phyloP scores from a whole-genome alignment of 1,140 invertebrate genomes.

The Brachionus sp. region DNA sequence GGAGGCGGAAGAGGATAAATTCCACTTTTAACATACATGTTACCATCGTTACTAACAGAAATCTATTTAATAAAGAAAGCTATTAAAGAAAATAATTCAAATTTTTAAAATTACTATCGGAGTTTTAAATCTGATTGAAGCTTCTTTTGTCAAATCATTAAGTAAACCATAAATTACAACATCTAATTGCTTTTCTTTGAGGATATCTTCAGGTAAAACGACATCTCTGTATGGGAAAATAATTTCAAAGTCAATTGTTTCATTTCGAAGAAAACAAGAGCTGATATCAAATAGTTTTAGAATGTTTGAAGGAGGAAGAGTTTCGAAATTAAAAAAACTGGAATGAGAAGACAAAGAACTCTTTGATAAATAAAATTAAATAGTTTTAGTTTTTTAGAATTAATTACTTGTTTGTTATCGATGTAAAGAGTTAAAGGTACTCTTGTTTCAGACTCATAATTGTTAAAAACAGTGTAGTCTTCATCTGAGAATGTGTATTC shows the following conservation, averaged over 20 bases:
- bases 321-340: conserved; percentile 36
- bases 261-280: neutral
- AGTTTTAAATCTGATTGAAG: neutral
- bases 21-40: neutral
- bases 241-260: neutral
- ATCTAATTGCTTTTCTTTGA: neutral
- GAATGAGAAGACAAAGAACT: conserved; percentile 16
- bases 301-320: neutral
- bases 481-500: conserved; percentile 44
- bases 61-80: neutral
- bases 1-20: conserved; percentile 2
- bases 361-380: neutral
- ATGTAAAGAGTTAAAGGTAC: conserved; percentile 35
- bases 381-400: neutral
- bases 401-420: neutral
- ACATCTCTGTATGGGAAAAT: conserved; percentile 10
- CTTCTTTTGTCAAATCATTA: neutral
- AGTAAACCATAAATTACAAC: neutral
- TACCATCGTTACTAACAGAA: conserved; percentile 26
- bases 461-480: neutral
- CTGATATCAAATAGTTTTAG: neutral
- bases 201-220: neutral
- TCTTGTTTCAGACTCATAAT: neutral
- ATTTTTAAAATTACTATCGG: neutral
- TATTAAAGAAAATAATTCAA: neutral